These are phyloP conservation scores for Margarornis squamiger DNA, from an alignment of 2,797 vertebrate species.

Conservation along the genomic window DNA sequence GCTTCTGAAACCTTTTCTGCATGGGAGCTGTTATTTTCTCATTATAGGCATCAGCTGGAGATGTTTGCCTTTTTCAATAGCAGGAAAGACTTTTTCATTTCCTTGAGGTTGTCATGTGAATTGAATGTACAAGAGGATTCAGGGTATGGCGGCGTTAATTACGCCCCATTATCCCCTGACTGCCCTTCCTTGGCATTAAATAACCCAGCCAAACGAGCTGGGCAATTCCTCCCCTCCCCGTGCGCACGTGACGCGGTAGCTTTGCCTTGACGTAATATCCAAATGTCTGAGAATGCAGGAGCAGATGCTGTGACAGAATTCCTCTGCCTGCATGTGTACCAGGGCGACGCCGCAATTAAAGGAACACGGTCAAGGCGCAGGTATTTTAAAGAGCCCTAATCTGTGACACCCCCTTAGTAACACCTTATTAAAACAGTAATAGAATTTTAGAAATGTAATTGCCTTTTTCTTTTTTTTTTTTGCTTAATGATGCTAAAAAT, in stretches of 20 bases:
- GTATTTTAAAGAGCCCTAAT: conserved; percentile 14
- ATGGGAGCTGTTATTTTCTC: not conserved
- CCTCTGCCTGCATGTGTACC: not conserved
- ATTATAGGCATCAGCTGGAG: not conserved
- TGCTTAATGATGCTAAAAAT: conserved; percentile 29
- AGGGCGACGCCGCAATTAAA: not conserved
- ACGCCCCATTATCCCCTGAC: conserved; percentile 45
- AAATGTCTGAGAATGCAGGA: not conserved
- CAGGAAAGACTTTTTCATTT: conserved; percentile 56
- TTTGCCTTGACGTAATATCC: conserved; percentile 24
- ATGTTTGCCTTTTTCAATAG: conserved; percentile 32
- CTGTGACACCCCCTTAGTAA: not conserved
- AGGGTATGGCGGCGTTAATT: conserved; percentile 37
- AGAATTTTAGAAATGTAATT: conserved; percentile 31
- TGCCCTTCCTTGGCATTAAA: conserved; percentile 47
- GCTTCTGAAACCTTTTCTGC: not conserved
- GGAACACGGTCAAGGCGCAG: not conserved
- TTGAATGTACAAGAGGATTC: conserved; percentile 14
- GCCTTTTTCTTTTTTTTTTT: not conserved
- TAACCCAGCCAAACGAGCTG: conserved; percentile 9
- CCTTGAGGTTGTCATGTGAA: conserved; percentile 8
- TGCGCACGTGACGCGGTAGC: not conserved
- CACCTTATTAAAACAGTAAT: conserved; percentile 23
- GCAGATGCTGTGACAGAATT: conserved; percentile 16
- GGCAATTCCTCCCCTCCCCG: not conserved